These are phyloP conservation scores for Torymus aiolomorphi DNA, from an alignment of 2,888 invertebrate genomes.

Conservation along the genomic window DNA sequence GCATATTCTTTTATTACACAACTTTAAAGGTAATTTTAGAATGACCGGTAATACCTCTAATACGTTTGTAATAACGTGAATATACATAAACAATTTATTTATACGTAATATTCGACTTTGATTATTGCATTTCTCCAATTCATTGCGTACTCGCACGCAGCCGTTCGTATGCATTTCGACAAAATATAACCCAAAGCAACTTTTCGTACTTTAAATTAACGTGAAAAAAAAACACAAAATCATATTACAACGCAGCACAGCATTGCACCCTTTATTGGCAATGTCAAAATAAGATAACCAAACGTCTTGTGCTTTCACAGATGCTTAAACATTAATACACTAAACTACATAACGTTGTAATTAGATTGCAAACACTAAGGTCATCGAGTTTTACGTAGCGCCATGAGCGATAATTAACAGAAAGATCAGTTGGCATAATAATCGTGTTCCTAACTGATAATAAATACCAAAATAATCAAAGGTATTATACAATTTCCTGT, in stretches of 20 bases:
- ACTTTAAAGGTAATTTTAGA: conserved; percentile 37
- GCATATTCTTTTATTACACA: conserved; percentile 7
- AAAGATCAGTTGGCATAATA: not conserved
- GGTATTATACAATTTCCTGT: not conserved
- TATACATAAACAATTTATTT: conserved; percentile 31
- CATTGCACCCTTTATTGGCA: too few species aligned
- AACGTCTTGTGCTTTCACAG: conserved; percentile 18
- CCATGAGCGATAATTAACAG: not conserved
- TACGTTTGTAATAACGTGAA: conserved; percentile 35
- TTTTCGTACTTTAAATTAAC: too few species aligned
- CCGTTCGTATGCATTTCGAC: not conserved
- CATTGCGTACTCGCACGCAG: too few species aligned
- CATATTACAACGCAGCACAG: not conserved
- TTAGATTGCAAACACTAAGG: not conserved
- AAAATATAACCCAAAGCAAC: not conserved
- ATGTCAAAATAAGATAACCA: not conserved
- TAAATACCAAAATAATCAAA: not conserved
- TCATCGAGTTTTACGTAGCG: too few species aligned
- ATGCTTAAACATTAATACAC: not conserved
- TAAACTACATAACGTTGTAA: not conserved
- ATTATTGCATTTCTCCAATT: conserved; percentile 40
- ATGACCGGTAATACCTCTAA: conserved; percentile 45
- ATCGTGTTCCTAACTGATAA: not conserved
- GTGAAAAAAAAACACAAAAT: not conserved
- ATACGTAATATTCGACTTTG: conserved; percentile 27